A percentile compares a stretch with the other conserved stretches of the same genome.
Evolutionary conservation across 2,888 invertebrate species (phyloP).

Genomic region (Erebia aethiops): DNA sequence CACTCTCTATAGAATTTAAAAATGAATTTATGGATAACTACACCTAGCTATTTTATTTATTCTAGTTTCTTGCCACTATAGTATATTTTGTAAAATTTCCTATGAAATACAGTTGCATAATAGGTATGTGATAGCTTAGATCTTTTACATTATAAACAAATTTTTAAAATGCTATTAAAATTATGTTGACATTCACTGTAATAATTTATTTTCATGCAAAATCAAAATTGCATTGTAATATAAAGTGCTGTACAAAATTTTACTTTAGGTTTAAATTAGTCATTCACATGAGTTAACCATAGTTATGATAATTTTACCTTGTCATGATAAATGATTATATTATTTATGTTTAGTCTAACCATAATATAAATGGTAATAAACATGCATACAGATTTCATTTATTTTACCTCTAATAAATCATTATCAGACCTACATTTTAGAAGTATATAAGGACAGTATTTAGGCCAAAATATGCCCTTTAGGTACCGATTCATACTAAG

Average conservation of each 20-base stretch:
- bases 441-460: too few species aligned
- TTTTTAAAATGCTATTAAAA: slow-evolving; percentile 44
- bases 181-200: slow-evolving; percentile 24
- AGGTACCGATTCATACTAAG: neutral
- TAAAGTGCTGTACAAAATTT: slow-evolving; percentile 69
- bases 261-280: slow-evolving; percentile 67
- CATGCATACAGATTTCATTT: slow-evolving; percentile 42
- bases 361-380: slow-evolving; percentile 77
- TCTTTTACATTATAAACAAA: slow-evolving; percentile 60
- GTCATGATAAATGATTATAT: slow-evolving; percentile 62
- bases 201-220: slow-evolving; percentile 54
- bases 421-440: neutral
- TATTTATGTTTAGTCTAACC: slow-evolving; percentile 78
- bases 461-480: too few species aligned
- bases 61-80: slow-evolving; percentile 80
- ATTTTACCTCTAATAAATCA: slow-evolving; percentile 13
- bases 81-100: slow-evolving; percentile 66
- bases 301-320: slow-evolving; percentile 63
- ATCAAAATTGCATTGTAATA: slow-evolving; percentile 48
- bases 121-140: slow-evolving; percentile 78
- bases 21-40: slow-evolving; percentile 65
- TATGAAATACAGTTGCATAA: slow-evolving; percentile 58
- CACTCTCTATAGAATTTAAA: slow-evolving; percentile 75
- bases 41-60: slow-evolving; percentile 50
- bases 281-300: slow-evolving; percentile 74